phyloP scores from a whole-genome alignment of 2,113 vertebrate species.

The Onychostruthus taczanowskii region DNA sequence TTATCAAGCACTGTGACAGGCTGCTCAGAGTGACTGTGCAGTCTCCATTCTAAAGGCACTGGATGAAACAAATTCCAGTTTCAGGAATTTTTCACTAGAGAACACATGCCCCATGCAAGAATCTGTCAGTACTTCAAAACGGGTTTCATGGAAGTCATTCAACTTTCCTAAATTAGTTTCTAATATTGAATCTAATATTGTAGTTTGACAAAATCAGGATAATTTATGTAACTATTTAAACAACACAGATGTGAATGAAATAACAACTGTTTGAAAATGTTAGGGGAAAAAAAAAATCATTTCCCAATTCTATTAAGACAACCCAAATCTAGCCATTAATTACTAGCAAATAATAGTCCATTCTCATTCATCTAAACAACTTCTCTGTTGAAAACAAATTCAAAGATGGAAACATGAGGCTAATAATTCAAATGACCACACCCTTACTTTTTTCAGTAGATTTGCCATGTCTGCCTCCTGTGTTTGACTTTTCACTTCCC shows the following conservation, averaged over 20 bases:
- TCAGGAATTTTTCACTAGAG: background rate
- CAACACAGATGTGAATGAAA: background rate
- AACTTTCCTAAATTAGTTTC: background rate
- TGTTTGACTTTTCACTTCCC: background rate
- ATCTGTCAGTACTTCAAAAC: background rate
- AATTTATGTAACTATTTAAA: background rate
- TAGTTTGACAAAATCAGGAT: background rate
- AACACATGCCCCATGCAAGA: background rate
- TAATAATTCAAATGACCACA: background rate
- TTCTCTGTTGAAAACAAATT: background rate
- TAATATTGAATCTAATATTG: background rate
- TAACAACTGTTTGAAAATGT: background rate
- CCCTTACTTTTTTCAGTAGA: background rate
- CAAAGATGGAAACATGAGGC: background rate
- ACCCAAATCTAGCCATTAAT: background rate
- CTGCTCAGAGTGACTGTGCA: background rate
- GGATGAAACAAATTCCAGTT: background rate
- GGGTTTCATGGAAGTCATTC: background rate
- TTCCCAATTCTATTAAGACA: background rate
- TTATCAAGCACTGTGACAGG: background rate
- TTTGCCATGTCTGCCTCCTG: background rate
- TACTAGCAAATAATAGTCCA: background rate
- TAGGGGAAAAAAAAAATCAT: background rate
- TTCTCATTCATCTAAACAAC: background rate
- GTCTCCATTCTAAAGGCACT: background rate